Evolutionary conservation across 2,113 vertebrate genomes (phyloP), one percentile per base, ranked within the genome.

Genomic region (Xerus inauris): DNA sequence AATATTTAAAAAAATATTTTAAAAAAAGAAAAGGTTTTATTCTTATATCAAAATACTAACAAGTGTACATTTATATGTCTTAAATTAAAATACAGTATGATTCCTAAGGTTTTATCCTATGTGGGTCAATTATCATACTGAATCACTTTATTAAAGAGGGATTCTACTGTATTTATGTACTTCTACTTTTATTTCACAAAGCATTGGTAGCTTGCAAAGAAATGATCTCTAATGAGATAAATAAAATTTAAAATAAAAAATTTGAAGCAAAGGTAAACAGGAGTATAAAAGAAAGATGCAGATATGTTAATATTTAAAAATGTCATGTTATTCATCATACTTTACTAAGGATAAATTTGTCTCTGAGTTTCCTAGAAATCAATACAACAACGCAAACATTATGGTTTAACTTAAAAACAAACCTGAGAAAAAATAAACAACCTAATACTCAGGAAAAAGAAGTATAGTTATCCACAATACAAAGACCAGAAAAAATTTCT

Each of bases 151-250:
- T 20, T 42, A 87, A 71, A 69, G 54, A 72, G 24, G 14, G 19
- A 69, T 40, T 77, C 73, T 89, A 82, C 57, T 64, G 10, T 16
- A 73, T 72, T 28, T 75, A 87, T 42, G 32, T 47, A 71, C 79
- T 89, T 89, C 17, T 30, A 87, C 5, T 91, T 28, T 95, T 82
- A 54, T 72, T 92, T 89, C 45, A 94, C 38, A 86, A 65, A 95
- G 1, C 30, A 81, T 42, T 47, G 35, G n/a, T 26, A 92, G 28
- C 8, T 72, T 64, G 76, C 35, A 94, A 95, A 81, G 79, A 86
- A 95, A 92, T 24, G 89, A 85, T 85, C 40, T 38, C n/a, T 79
- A 79, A n/a, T 35, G 45, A 89, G 40, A 77, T 35, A 62, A 42
- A 73, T 62, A 75, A 76, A 89, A 47, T 42, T 40, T 49, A 51